These are phyloP conservation scores for Lithophane socia DNA, from an alignment of 2,888 invertebrate genomes.

Conservation along the genomic window DNA sequence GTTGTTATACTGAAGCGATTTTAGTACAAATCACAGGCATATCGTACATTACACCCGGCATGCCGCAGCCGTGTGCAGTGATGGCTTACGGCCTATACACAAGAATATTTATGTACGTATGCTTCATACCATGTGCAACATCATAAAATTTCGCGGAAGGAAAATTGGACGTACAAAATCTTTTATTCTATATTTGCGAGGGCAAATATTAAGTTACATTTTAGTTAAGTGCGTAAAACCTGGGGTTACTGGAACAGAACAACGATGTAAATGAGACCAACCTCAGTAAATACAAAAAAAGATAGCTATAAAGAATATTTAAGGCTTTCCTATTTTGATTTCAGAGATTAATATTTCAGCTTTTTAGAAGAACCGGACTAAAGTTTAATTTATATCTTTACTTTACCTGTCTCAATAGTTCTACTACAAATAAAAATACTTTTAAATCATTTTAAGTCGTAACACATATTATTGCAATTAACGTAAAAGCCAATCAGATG, in stretches of 20 bases:
- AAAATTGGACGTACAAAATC: slow-evolving; percentile 49
- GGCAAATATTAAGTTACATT: slow-evolving; percentile 49
- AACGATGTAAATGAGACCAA: slow-evolving; percentile 53
- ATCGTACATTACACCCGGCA: slow-evolving; percentile 47
- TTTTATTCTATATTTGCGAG: slow-evolving; percentile 54
- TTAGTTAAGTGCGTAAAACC: slow-evolving; percentile 34
- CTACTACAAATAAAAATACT: neutral
- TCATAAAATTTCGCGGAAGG: slow-evolving; percentile 35
- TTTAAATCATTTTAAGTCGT: too few relatives aligned
- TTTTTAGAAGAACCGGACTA: slow-evolving; percentile 9
- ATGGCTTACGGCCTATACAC: slow-evolving; percentile 43
- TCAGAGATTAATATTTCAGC: slow-evolving; percentile 21
- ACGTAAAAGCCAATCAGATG: slow-evolving; percentile 43
- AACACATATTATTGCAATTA: slow-evolving; percentile 1
- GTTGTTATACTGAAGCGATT: slow-evolving; percentile 24
- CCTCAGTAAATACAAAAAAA: slow-evolving; percentile 41
- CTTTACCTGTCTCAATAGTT: neutral
- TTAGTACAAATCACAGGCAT: slow-evolving; percentile 37
- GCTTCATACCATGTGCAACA: slow-evolving; percentile 33
- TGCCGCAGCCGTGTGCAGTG: slow-evolving; percentile 38
- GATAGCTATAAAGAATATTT: slow-evolving; percentile 42
- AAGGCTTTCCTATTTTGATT: slow-evolving; percentile 24
- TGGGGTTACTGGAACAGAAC: slow-evolving; percentile 48
- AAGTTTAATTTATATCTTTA: neutral
- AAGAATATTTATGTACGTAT: slow-evolving; percentile 48